Conservation (phyloP, 2,113 vertebrate species). For the Anarrhichthys ocellatus region DNA sequence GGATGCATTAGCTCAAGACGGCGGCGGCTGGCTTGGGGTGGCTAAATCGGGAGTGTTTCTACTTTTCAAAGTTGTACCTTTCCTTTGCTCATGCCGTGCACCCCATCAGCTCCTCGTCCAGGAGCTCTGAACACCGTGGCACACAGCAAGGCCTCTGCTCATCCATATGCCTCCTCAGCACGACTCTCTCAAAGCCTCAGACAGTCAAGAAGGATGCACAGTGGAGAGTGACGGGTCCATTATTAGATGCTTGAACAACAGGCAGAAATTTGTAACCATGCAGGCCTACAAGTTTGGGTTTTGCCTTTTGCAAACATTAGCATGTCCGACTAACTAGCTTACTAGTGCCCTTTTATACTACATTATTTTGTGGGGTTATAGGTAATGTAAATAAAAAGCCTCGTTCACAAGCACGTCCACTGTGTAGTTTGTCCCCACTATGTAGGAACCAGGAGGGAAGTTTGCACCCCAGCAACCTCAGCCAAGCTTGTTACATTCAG, state of each 20-base stretch:
- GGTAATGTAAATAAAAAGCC: not conserved
- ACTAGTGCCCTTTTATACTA: not conserved
- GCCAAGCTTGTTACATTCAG: not conserved
- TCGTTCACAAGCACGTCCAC: not conserved
- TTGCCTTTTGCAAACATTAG: conserved; percentile 9
- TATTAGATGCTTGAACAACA: not conserved
- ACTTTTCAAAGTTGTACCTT: conserved; percentile 44
- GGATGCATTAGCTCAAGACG: conserved; percentile 12
- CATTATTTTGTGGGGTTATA: not conserved
- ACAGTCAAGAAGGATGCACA: conserved; percentile 17
- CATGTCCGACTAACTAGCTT: not conserved
- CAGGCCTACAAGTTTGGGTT: not conserved
- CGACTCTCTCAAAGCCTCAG: conserved; percentile 12
- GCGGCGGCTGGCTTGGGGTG: conserved; percentile 6
- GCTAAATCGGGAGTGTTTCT: conserved; percentile 8
- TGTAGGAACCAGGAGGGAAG: not conserved
- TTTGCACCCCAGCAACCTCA: not conserved
- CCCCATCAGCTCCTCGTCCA: conserved; percentile 14
- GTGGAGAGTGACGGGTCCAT: not conserved
- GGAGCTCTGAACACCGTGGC: conserved; percentile 21
- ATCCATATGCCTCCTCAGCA: conserved; percentile 8
- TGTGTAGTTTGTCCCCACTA: too few relatives aligned
- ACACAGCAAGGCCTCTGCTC: conserved; percentile 8
- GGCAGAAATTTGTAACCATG: not conserved
- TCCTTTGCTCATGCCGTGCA: conserved; percentile 12